Percentiles rank a stretch among this genome's conserved stretches.
phyloP scores from a whole-genome alignment of 2,888 invertebrate species.

The Agriopis aurantiaria region DNA sequence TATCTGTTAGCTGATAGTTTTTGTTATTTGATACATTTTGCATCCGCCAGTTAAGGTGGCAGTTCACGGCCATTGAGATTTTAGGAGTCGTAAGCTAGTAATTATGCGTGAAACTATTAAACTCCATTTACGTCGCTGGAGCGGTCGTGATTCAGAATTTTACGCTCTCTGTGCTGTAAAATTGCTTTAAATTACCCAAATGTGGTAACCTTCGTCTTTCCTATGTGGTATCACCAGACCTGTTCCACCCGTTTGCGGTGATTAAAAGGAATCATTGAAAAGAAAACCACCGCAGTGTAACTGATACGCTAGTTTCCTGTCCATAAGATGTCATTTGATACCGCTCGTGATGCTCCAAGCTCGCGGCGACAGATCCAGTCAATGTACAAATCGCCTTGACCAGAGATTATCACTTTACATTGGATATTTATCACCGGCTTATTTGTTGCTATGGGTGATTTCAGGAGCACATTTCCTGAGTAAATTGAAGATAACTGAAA shows the following conservation, averaged over 20 bases:
- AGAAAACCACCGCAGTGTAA: slow-evolving; percentile 13
- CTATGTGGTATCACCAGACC: background rate
- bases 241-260: background rate
- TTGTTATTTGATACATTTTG: slow-evolving; percentile 66
- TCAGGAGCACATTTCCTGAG: background rate
- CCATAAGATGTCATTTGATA: slow-evolving; percentile 13
- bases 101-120: slow-evolving; percentile 51
- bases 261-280: slow-evolving; percentile 7
- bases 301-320: slow-evolving; percentile 17
- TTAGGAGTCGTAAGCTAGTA: slow-evolving; percentile 52
- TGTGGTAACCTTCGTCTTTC: background rate
- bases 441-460: background rate
- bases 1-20: slow-evolving; percentile 74
- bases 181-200: slow-evolving; percentile 9
- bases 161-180: slow-evolving; percentile 25
- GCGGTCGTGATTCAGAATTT: slow-evolving; percentile 44
- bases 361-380: slow-evolving; percentile 10
- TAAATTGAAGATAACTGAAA: background rate
- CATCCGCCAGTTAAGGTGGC: slow-evolving; percentile 64
- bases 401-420: slow-evolving; percentile 2
- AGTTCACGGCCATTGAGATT: slow-evolving; percentile 71
- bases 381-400: slow-evolving; percentile 3
- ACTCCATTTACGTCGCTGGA: slow-evolving; percentile 49
- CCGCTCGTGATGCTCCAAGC: background rate
- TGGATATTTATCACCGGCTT: background rate